These are phyloP conservation scores for Cybosia mesomella DNA, from an alignment of 2,888 invertebrate species.

Conservation along the genomic window DNA sequence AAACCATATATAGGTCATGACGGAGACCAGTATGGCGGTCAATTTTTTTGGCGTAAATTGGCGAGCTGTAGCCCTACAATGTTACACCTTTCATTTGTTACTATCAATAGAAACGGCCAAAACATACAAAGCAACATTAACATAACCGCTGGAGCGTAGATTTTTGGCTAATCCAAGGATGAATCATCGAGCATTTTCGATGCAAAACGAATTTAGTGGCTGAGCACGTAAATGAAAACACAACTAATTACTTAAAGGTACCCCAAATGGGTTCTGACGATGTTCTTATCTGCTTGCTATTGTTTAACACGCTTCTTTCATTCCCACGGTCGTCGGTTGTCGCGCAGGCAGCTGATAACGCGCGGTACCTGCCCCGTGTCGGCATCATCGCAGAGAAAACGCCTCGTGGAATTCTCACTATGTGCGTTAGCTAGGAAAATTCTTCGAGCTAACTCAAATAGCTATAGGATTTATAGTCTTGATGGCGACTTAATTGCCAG, in stretches of 20 bases:
- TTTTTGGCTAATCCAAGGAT: conserved; percentile 34
- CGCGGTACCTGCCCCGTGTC: conserved; percentile 59
- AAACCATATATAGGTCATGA: conserved; percentile 11
- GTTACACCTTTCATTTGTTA: conserved; percentile 49
- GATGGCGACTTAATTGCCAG: conserved; percentile 46
- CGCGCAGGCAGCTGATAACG: conserved; percentile 75
- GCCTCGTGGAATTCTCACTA: conserved; percentile 55
- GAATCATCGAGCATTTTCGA: conserved; percentile 46
- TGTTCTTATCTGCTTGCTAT: conserved; percentile 81
- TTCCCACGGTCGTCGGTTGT: conserved; percentile 84
- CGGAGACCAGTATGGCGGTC: conserved; percentile 27
- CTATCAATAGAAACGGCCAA: conserved; percentile 49
- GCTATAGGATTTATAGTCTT: conserved; percentile 41
- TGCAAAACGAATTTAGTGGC: conserved; percentile 40
- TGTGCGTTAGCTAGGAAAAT: conserved; percentile 49
- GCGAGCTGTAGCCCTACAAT: conserved; percentile 21
- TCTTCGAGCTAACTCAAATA: conserved; percentile 52
- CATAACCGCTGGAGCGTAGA: conserved; percentile 49
- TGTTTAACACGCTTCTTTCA: conserved; percentile 85
- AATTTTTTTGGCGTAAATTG: conserved; percentile 34
- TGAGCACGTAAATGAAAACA: conserved; percentile 68
- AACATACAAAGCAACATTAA: conserved; percentile 43
- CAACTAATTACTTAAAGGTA: conserved; percentile 76
- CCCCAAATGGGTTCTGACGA: conserved; percentile 81
- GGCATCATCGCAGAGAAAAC: conserved; percentile 50